Evolutionary conservation across 2,888 invertebrate genomes (phyloP), one percentile per base, ranked within the genome.

Genomic region (Melitaea athalia): DNA sequence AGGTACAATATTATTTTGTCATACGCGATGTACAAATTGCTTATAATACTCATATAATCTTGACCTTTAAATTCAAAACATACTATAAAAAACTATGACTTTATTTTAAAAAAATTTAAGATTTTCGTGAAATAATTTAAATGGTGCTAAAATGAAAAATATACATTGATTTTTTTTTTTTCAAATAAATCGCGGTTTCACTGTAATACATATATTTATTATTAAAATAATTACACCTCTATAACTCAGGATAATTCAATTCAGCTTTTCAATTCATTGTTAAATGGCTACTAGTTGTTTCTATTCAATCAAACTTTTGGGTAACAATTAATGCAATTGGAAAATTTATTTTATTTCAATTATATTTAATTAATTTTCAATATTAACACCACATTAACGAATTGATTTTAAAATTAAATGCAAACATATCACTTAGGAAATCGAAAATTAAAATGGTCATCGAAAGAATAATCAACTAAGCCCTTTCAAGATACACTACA

Each of bases 341-440:
- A 24, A 24, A 24, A 24, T 24, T 24, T 24, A 24, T 24, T 24
- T 24, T 24, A 24, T 24, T 24, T 24, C 24, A 24, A 24, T 24
- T 1, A 24, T 24, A 2, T 24, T 24, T 24, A 24, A 24, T 24
- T 24, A 2, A 24, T 2, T 24, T 24, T 24, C 24, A 24, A 24
- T 24, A 24, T 24, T 24, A 24, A 24, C 24, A 24, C 24, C 24
- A 24, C 24, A 24, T 24, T 24, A 24, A 24, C 24, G 3, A 24
- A 24, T 24, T 24, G 24, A 24, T 24, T n/a, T n/a, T 89, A 89
- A 87, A 79, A 82, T 80, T 91, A 91, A 91, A 91, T 91, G 91
- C 91, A 89, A 81, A 11, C 79, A 82, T 89, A 90, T 90, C 89
- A 90, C 89, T 84, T 81, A 57, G 11, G 3, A 57, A 57, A 57